phyloP scores from a whole-genome alignment of 1,140 invertebrate species.

The honey bee (Apis mellifera) region DNA sequence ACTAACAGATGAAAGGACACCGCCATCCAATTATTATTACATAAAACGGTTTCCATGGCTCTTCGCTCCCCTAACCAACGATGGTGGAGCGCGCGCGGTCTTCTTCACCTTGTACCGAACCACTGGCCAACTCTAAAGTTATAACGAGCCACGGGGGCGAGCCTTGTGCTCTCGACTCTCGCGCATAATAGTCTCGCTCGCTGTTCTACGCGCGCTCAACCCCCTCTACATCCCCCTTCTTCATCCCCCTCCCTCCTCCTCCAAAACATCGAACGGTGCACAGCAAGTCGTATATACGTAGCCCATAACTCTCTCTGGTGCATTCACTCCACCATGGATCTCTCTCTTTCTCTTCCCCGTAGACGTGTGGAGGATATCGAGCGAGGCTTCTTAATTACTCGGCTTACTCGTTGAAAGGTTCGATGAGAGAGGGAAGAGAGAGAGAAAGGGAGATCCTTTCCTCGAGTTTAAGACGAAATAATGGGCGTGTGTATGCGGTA shows the following conservation, averaged over 20 bases:
- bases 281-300: slow-evolving; percentile 34
- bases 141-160: slow-evolving; percentile 73
- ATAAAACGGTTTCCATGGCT: slow-evolving; percentile 74
- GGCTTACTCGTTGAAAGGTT: slow-evolving; percentile 53
- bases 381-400: slow-evolving; percentile 71
- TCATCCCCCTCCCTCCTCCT: neutral
- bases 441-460: slow-evolving; percentile 39
- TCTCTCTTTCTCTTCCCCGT: neutral
- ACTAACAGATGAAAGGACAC: slow-evolving; percentile 75
- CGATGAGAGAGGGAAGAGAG: slow-evolving; percentile 13
- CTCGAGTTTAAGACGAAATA: slow-evolving; percentile 58
- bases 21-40: slow-evolving; percentile 80
- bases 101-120: slow-evolving; percentile 73
- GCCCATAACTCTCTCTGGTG: slow-evolving; percentile 4
- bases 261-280: slow-evolving; percentile 41
- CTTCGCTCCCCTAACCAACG: slow-evolving; percentile 58
- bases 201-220: slow-evolving; percentile 50
- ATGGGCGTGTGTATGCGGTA: slow-evolving; percentile 35
- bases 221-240: neutral
- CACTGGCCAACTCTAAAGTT: slow-evolving; percentile 77
- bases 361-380: slow-evolving; percentile 55
- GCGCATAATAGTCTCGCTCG: slow-evolving; percentile 68
- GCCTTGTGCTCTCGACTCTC: slow-evolving; percentile 66
- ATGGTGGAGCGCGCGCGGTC: slow-evolving; percentile 52
- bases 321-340: slow-evolving; percentile 33